These are phyloP conservation scores for Drosophila sulfurigaster DNA, from an alignment of 1,140 invertebrate genomes.

Conservation along the genomic window DNA sequence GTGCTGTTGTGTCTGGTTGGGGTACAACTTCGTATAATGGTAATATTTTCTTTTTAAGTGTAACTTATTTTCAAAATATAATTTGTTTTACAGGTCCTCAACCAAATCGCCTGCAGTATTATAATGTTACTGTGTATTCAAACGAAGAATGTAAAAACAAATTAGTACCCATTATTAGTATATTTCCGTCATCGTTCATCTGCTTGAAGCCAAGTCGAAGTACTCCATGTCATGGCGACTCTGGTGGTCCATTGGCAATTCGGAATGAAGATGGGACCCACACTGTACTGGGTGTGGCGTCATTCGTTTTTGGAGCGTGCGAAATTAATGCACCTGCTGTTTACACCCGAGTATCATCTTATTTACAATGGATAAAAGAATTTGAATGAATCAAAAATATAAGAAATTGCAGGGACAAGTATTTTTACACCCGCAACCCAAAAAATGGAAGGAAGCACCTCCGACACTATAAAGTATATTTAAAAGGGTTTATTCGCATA, in stretches of 20 bases:
- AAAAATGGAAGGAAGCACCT: no score
- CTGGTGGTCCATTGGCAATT: conserved; percentile 28
- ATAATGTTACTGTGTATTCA: background rate
- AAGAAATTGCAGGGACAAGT: no score
- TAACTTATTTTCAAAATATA: no score
- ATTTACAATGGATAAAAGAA: conserved; percentile 20
- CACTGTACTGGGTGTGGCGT: conserved; percentile 4
- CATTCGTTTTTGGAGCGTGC: background rate
- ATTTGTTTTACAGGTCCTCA: no score
- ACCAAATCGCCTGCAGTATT: background rate
- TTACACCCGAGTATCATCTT: conserved; percentile 16
- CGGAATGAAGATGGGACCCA: background rate
- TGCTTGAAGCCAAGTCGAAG: background rate
- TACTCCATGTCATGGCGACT: background rate
- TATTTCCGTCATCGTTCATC: background rate
- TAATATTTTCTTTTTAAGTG: no score
- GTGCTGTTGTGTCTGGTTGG: no score
- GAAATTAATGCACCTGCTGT: background rate
- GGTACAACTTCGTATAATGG: no score
- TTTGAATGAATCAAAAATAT: background rate
- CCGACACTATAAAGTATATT: no score
- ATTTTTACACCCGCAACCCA: no score
- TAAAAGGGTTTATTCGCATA: no score
- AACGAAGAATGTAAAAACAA: conserved; percentile 2
- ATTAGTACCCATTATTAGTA: no score